These are phyloP conservation scores for Heliconius eleuchia DNA, from an alignment of 1,140 invertebrate species.

Conservation along the genomic window DNA sequence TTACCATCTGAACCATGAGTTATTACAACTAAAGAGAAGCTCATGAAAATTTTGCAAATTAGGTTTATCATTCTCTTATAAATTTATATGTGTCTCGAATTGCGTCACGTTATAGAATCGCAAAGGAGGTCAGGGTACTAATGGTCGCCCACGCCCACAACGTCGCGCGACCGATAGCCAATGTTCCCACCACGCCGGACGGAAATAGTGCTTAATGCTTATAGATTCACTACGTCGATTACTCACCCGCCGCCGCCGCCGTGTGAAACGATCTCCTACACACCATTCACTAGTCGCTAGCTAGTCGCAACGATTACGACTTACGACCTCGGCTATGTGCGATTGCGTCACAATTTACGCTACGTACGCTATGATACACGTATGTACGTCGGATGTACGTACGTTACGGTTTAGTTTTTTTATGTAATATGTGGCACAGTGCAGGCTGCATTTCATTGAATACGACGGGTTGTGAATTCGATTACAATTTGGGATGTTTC, in stretches of 20 bases:
- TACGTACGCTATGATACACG: neutral
- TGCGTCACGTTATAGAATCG: slow-evolving; percentile 47
- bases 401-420: neutral
- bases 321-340: slow-evolving; percentile 25
- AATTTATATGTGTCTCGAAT: slow-evolving; percentile 16
- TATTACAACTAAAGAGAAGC: neutral
- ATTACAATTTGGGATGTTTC: no score
- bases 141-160: slow-evolving; percentile 51
- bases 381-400: neutral
- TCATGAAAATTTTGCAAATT: neutral
- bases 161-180: slow-evolving; percentile 36
- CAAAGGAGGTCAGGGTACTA: slow-evolving; percentile 58
- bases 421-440: no score
- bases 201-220: slow-evolving; percentile 54
- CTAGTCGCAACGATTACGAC: slow-evolving; percentile 30
- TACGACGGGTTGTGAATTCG: no score
- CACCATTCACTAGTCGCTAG: slow-evolving; percentile 36
- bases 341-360: slow-evolving; percentile 20
- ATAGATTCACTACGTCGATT: slow-evolving; percentile 51
- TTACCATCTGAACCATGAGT: no score
- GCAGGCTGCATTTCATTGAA: no score
- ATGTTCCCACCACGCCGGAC: slow-evolving; percentile 54
- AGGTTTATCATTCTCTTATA: neutral
- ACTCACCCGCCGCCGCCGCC: slow-evolving; percentile 55
- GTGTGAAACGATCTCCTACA: slow-evolving; percentile 34